A percentile compares a stretch with the other conserved stretches of the same genome.
Evolutionary conservation across 2,797 vertebrate genomes (phyloP).

Genomic region (Masticophis lateralis): DNA sequence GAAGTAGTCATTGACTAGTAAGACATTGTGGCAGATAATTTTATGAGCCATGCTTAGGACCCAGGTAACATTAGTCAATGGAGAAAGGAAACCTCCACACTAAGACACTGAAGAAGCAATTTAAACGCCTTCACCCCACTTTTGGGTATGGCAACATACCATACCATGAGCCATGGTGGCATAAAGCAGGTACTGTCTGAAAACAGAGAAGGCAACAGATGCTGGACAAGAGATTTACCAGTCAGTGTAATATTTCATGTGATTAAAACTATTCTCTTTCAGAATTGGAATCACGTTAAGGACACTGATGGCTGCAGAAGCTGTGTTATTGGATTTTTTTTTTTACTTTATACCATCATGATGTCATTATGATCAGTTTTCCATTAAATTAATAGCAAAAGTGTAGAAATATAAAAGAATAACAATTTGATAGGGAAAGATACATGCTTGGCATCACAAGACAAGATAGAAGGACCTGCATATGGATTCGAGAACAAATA

Average conservation of each 20-base stretch:
- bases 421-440: not conserved
- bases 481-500: not conserved
- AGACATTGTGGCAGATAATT: too few species aligned
- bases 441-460: not conserved
- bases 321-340: not conserved
- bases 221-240: not conserved
- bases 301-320: not conserved
- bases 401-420: not conserved
- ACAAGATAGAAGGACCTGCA: not conserved
- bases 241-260: not conserved
- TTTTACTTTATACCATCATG: not conserved
- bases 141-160: too few species aligned
- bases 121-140: not conserved
- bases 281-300: not conserved
- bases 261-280: not conserved
- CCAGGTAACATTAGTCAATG: conserved; percentile 15
- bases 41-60: not conserved
- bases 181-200: not conserved
- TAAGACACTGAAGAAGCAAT: not conserved
- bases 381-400: not conserved
- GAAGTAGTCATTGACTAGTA: too few species aligned
- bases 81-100: conserved; percentile 59
- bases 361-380: not conserved
- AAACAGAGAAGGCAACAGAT: not conserved
- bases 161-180: too few species aligned